Evolutionary conservation across 2,113 vertebrate genomes (phyloP), one percentile per base, ranked within the genome.

Genomic region (Aegotheles bennettii): DNA sequence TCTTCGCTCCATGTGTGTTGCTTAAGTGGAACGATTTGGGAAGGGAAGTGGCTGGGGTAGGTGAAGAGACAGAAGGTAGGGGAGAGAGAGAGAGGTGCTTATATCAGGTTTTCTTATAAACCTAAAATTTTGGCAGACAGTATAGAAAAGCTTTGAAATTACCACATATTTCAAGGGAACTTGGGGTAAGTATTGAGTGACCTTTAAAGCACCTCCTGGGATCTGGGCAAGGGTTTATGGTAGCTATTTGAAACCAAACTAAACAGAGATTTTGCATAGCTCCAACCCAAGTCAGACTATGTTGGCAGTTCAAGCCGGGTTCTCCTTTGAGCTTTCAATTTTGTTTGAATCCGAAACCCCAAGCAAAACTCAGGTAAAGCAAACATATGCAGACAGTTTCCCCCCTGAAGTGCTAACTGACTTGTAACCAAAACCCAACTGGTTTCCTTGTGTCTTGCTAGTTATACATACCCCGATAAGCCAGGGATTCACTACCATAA

Each of bases 171-270:
- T 88, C 56, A 71, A 64, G 54, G 31, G 51, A 92, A 92, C 42
- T 28, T 70, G 51, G 40, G 35, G 16, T 83, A 81, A 63, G 47
- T 56, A 61, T 29, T 65, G 51, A 95, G 38, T 8, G 17, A 96
- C 81, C 64, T 88, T 95, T 86, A 96, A 92, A 81, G 45, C 40
- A 64, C 11, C 68, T 90, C 79, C 82, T 75, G 93, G 79, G 92
- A 94, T 86, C 88, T 78, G 71, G 61, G 18, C 29, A 45, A 81
- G 56, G 64, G 81, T 77, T 95, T 90, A 78, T 73, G 73, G 71
- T 13, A 94, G 90, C 60, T 94, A 89, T 90, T 96, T 93, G 94
- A 95, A 92, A 93, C 79, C 80, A 89, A 81, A 71, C 85, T 96
- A 96, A 92, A 93, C 76, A 95, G 88, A 87, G 53, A 50, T 75